Base-by-base conservation (phyloP, 2,888 invertebrate species). In the Drymonia ruficornis region DNA sequence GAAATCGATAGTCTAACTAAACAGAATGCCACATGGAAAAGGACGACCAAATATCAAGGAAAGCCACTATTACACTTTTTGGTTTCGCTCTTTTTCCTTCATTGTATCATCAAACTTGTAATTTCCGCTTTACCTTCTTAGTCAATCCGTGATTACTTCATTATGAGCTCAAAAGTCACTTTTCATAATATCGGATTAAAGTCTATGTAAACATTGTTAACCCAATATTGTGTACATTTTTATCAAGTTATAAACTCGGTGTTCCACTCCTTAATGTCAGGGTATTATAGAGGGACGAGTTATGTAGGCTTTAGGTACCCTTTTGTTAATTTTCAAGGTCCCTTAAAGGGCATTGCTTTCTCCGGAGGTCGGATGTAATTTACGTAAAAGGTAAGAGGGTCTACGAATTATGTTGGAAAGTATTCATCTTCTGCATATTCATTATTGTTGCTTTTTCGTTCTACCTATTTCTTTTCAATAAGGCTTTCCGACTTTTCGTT, bases 331-430 rank as follows among this genome's bases (percentile, higher is more conserved):
- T 43, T 23, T 43, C 43, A 43, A 43, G 43, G 43, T 43, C 16
- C 43, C 7, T 12, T 43, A 43, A 43, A 43, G 43, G 43, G 43
- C 43, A 43, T 43, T 43, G 43, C 43, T 43, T 43, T 43, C 43
- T 19, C 43, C 6, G 18, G 18, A 43, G 43, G 43, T 18, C 19
- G 43, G 43, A 19, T 43, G 43, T 43, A 19, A 18, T 43, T 40
- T 40, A 19, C 16, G 43, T 18, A 43, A 43, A 18, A 43, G 18
- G 43, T 8, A 43, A 43, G 16, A 43, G 19, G 19, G 19, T 43
- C 19, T 43, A 4, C 5, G 19, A 43, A 4, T 16, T 40, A 16
- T 40, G 11, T 43, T 23, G 19, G 16, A 16, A 16, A 12, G 16
- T 7, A 19, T 19, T 43, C 19, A 13, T 19, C 19, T 40, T 40